These are phyloP conservation scores for Zaprionus davidi DNA, from an alignment of 1,140 invertebrate genomes.

Conservation along the genomic window DNA sequence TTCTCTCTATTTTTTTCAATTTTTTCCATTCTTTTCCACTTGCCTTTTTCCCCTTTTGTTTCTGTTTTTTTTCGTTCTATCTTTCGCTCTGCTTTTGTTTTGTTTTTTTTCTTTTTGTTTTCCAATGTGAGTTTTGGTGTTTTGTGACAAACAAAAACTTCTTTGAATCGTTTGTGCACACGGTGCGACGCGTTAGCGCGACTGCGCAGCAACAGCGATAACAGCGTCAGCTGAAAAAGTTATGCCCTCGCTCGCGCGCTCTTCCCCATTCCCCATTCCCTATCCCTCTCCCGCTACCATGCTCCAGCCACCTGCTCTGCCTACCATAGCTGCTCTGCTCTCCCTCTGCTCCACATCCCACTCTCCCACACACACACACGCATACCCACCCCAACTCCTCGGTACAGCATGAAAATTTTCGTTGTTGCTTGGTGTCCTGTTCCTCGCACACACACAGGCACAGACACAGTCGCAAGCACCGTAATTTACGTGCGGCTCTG, in stretches of 20 bases:
- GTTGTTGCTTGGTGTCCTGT: conserved; percentile 69
- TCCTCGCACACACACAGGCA: conserved; percentile 39
- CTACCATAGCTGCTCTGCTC: background rate
- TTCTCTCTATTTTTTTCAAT: background rate
- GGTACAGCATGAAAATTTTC: conserved; percentile 67
- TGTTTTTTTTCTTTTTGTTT: conserved; percentile 1
- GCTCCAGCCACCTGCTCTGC: conserved; percentile 11
- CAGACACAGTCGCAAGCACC: conserved; percentile 52
- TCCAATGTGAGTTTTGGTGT: conserved; percentile 20
- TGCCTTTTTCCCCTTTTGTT: conserved; percentile 3
- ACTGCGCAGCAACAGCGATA: conserved; percentile 69
- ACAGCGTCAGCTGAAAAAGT: conserved; percentile 49
- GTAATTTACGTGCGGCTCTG: conserved; percentile 62
- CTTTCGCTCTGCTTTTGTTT: background rate
- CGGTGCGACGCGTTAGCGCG: conserved; percentile 55
- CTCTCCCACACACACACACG: background rate
- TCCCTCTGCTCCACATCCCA: background rate
- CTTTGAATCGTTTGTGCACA: conserved; percentile 27
- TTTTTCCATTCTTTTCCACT: background rate
- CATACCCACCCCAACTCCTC: conserved; percentile 31
- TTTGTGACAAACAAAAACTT: conserved; percentile 35
- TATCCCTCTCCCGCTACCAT: background rate
- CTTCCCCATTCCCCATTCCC: background rate
- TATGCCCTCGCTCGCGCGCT: conserved; percentile 21
- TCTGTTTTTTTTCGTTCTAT: background rate